Evolutionary conservation across 1,140 invertebrate species (phyloP), one percentile per base, ranked within the genome.

Genomic region (Aphis craccivora): DNA sequence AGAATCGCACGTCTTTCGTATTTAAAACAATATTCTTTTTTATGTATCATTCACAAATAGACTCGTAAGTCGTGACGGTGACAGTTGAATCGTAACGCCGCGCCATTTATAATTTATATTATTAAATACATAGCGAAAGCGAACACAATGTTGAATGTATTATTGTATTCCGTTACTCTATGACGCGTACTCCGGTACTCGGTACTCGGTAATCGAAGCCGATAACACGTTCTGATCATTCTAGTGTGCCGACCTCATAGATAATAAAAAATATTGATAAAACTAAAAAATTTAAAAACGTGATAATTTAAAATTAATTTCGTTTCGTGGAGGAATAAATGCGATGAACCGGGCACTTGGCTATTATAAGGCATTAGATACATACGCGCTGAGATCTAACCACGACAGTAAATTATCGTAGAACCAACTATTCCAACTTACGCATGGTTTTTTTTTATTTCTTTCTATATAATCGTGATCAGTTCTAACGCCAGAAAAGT

Each of bases 251-350:
- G 45, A 45, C 9, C 6, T 8, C 9, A 48, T 0, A 14, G 14
- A 48, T 18, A 48, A 48, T 45, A 67, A 55, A 43, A 37, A 60
- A 60, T 43, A 51, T 88, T 51, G n/a, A 88, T 88, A 53, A 51
- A 20, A 51, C 14, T 18, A 51, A 51, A 51, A 51, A 51, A 7
- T 4, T 1, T 51, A 51, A 88, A 35, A 48, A 51, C 23, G 7
- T 55, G 53, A 55, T 55, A 60, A 60, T 30, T 60, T 60, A 2
- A 51, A 51, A 51, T 51, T 51, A 51, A 60, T 60, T 45, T 88
- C 18, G 22, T 22, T 22, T 53, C 48, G 23, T 88, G 87, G 87
- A n/a, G n/a, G 37, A 88, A 88, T 88, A 88, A 88, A 88, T n/a
- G 5, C 5, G 7, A 48, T 9, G 20, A 40, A 43, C 22, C 9